Percentiles rank a stretch among this genome's conserved stretches.
Conservation (phyloP, 2,113 vertebrate species). For the Malaclemys terrapin region DNA sequence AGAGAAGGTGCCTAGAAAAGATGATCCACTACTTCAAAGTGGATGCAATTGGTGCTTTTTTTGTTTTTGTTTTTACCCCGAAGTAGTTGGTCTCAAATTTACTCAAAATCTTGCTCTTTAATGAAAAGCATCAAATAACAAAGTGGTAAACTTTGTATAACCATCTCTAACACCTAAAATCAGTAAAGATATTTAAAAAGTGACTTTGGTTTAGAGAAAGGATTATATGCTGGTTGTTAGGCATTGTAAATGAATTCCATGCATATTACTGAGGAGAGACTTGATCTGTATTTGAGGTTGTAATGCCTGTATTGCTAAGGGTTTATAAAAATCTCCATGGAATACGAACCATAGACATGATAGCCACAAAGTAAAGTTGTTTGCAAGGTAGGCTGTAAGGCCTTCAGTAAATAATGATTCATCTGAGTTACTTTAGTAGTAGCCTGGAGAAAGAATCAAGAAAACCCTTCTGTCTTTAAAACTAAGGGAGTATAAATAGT, state of each 20-base stretch:
- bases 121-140: neutral
- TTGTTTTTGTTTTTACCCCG: neutral
- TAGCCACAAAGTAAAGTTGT: neutral
- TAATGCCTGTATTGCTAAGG: neutral
- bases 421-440: neutral
- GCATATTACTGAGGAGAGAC: neutral
- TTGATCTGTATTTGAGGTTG: neutral
- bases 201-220: neutral
- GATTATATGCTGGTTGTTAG: neutral
- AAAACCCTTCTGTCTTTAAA: neutral
- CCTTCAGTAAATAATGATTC: neutral
- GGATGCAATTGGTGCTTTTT: neutral
- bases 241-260: neutral
- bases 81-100: neutral
- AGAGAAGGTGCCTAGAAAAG: neutral
- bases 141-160: neutral
- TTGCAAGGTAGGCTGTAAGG: neutral
- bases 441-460: neutral
- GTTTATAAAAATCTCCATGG: neutral
- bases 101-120: neutral
- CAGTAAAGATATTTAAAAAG: neutral
- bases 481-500: neutral
- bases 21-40: neutral
- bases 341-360: rapidly evolving
- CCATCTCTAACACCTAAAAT: neutral